Evolutionary conservation across 1,140 invertebrate species (phyloP), one percentile per base, ranked within the genome.

Genomic region (Pseudoatta argentina): DNA sequence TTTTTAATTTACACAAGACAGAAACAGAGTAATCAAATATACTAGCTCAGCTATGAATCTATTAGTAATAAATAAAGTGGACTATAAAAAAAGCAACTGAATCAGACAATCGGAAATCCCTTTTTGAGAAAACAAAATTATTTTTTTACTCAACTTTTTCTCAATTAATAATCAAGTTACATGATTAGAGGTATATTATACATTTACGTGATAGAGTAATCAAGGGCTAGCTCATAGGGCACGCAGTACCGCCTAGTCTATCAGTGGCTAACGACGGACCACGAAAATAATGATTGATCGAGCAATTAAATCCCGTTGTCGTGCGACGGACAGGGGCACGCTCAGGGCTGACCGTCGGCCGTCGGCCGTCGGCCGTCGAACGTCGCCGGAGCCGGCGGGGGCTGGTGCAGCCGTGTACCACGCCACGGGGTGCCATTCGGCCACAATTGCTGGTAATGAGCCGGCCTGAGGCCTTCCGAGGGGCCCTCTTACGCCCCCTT

Each of bases 391-490:
- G 87, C 51, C 81, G 73, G 85, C 75, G 90, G 76, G 81, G 88
- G 86, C 85, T 86, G 79, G 83, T 79, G 86, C 88, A 83, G 87
- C 89, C 77, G 89, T 91, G 91, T 88, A 92, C 90, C 83, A 88
- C 94, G 83, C 93, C 86, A 86, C 93, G 92, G 94, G 94, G 91
- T 91, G 92, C 90, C 92, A 69, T 89, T 91, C 90, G 90, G 87
- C 92, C 93, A 95, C 94, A 94, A 95, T 95, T 94, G 94, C 92
- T 92, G 93, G 93, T 95, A 95, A 95, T 95, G 94, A 95, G 93
- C 93, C 92, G 92, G 91, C 91, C 39, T 87, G 86, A 91, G 89
- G 89, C 89, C 92, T 90, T 92, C 91, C 86, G 88, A 91, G 86
- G 72, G 87, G 53, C 72, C 89, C 88, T 88, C 91, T 92, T 92